These are phyloP conservation scores for Lamellibrachia luymesi DNA, from an alignment of 1,140 invertebrate species.

Conservation along the genomic window DNA sequence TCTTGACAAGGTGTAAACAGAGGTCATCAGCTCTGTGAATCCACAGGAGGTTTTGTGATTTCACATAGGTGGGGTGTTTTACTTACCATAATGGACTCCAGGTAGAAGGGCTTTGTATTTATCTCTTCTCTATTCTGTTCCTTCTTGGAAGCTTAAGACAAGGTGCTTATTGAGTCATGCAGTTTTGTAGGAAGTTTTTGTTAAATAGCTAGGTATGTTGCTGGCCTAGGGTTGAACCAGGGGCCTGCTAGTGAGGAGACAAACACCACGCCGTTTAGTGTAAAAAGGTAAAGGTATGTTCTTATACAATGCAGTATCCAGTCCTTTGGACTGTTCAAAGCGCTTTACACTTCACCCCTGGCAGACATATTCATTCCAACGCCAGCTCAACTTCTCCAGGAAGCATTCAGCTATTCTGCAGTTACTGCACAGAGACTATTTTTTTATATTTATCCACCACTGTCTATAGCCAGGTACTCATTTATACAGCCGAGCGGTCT, in stretches of 20 bases:
- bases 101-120: not conserved
- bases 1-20: not conserved
- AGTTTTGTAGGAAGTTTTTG: not conserved
- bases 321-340: too few species aligned
- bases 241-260: not conserved
- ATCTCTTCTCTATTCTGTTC: not conserved
- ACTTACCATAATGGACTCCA: not conserved
- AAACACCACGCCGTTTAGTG: not conserved
- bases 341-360: too few species aligned
- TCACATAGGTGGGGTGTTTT: not conserved
- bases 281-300: too few species aligned
- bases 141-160: not conserved
- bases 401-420: too few species aligned
- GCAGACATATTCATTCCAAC: too few species aligned
- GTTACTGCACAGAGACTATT: too few species aligned
- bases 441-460: too few species aligned
- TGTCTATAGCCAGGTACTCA: too few species aligned
- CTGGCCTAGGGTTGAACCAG: not conserved
- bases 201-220: not conserved
- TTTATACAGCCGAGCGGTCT: too few species aligned
- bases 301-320: too few species aligned
- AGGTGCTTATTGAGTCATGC: not conserved
- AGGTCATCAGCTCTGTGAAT: not conserved
- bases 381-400: too few species aligned
- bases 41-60: not conserved